These are phyloP conservation scores for Ictalurus punctatus DNA, from an alignment of 2,113 vertebrate genomes.

Conservation along the genomic window DNA sequence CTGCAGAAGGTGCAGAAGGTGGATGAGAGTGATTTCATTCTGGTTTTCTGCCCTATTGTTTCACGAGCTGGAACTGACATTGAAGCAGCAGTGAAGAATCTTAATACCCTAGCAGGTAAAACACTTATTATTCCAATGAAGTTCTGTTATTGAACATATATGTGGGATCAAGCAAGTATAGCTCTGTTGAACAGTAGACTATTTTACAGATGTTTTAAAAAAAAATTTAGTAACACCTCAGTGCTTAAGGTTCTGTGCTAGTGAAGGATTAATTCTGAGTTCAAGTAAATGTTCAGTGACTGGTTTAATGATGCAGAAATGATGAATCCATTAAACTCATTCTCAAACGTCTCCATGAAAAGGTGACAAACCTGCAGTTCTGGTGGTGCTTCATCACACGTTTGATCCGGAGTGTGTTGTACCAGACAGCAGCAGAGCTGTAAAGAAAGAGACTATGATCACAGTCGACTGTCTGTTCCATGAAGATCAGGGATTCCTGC, in stretches of 20 bases:
- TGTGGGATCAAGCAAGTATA: too few species aligned
- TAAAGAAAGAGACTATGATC: neutral
- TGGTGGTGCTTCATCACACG: neutral
- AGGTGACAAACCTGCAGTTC: neutral
- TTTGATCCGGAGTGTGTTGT: neutral
- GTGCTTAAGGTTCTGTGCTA: too few species aligned
- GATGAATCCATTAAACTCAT: neutral
- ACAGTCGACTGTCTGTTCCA: neutral
- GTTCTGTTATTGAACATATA: neutral
- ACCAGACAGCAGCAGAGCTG: neutral
- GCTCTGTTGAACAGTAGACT: too few species aligned
- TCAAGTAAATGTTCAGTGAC: neutral
- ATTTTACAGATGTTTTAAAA: too few species aligned
- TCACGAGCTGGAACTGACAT: conserved; percentile 14
- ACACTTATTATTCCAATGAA: neutral
- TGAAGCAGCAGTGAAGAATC: neutral
- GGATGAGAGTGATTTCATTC: neutral
- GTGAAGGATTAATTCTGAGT: neutral
- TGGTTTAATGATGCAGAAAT: neutral
- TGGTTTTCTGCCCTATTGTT: conserved; percentile 7
- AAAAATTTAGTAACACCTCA: too few species aligned
- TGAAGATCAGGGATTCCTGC: conserved; percentile 14
- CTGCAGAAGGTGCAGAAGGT: neutral
- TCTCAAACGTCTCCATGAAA: neutral
- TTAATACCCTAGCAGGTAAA: neutral